phyloP scores from a whole-genome alignment of 2,113 vertebrate genomes.

The Pseudolaguvia tuberculata region DNA sequence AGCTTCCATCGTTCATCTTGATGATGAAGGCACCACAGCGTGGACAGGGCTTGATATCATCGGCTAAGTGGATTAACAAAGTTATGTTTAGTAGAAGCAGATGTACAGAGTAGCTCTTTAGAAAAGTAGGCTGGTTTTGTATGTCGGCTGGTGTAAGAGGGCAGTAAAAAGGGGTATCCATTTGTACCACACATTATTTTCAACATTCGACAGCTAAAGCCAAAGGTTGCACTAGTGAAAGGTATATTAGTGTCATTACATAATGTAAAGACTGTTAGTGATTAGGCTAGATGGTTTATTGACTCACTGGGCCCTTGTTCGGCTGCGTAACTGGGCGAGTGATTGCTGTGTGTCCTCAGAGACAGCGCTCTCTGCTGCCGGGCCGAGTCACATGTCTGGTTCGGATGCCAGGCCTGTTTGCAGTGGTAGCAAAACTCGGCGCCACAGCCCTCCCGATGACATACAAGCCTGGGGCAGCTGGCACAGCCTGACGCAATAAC shows the following conservation, averaged over 20 bases:
- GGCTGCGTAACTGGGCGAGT: conserved; percentile 91
- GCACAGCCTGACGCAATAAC: conserved; percentile 97
- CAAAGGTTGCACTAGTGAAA: not conserved
- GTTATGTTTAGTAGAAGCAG: conserved; percentile 20
- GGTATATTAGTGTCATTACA: too few species aligned
- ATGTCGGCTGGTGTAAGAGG: not conserved
- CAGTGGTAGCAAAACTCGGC: conserved; percentile 99
- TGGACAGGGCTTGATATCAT: conserved; percentile 97
- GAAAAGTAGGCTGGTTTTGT: conserved; percentile 2
- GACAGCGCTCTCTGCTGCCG: conserved; percentile 88
- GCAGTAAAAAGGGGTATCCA: not conserved
- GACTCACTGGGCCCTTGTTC: conserved; percentile 86
- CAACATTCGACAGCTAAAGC: not conserved
- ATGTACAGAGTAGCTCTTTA: conserved; percentile 5
- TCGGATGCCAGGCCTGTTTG: conserved; percentile 98
- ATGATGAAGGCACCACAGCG: conserved; percentile 97
- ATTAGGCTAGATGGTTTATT: not conserved
- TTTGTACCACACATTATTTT: not conserved
- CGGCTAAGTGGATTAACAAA: conserved; percentile 64
- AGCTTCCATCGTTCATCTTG: conserved; percentile 99
- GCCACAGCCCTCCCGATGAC: conserved; percentile 90
- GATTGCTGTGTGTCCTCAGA: conserved; percentile 88
- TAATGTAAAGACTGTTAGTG: not conserved
- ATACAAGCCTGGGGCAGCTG: conserved; percentile 93
- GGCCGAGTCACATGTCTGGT: conserved; percentile 96